Evolutionary conservation across 2,888 invertebrate genomes (phyloP).

Genomic region (Macropis europaea): DNA sequence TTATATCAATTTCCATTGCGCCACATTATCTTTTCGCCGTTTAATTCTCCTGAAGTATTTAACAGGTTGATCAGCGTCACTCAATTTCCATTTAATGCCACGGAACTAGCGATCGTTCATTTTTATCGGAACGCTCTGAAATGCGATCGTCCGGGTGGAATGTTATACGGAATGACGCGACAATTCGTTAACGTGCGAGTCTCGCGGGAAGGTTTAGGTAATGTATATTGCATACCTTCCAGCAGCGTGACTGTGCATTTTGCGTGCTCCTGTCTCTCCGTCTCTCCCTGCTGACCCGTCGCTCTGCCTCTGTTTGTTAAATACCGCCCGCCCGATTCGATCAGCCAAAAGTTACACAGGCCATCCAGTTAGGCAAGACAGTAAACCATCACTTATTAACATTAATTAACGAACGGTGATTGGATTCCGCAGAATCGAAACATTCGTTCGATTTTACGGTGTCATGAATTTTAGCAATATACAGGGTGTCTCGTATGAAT

Average conservation of each 20-base stretch:
- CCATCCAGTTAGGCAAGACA: background rate
- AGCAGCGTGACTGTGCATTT: conserved; percentile 6
- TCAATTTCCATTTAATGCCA: background rate
- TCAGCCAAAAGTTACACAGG: background rate
- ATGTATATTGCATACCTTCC: conserved; percentile 44
- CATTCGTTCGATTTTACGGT: no score
- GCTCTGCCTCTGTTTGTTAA: background rate
- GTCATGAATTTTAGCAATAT: no score
- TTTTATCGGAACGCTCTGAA: background rate
- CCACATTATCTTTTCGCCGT: background rate
- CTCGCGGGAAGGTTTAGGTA: conserved; percentile 42
- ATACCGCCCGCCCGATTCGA: background rate
- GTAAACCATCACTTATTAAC: conserved; percentile 24
- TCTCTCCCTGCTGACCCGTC: background rate
- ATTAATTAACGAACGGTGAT: conserved; percentile 35
- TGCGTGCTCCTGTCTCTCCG: background rate
- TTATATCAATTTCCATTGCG: no score
- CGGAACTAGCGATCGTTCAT: background rate
- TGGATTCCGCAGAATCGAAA: background rate
- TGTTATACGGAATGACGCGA: conserved; percentile 9
- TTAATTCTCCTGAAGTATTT: background rate
- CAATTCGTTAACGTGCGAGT: conserved; percentile 27
- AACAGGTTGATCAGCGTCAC: background rate
- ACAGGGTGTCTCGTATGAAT: no score
- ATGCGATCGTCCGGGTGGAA: background rate